Percentiles rank a stretch among this genome's conserved stretches.
Conservation (phyloP, 2,113 vertebrate species). For the Scomber colias region DNA sequence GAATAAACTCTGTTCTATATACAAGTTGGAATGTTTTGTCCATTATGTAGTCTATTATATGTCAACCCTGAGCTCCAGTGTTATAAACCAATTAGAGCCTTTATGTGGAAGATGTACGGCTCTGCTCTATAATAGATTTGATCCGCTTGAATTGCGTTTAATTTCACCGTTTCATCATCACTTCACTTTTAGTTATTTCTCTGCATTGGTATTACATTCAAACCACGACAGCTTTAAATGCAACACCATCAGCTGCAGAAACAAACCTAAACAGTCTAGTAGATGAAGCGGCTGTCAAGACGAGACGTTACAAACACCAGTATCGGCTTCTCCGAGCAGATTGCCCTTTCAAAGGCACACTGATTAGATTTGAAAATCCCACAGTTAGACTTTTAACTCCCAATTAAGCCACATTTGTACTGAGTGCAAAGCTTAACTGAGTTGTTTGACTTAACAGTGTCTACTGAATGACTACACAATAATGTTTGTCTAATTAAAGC, state of each 20-base stretch:
- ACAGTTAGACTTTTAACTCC: conserved; percentile 58
- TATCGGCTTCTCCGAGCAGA: conserved; percentile 13
- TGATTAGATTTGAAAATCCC: conserved; percentile 65
- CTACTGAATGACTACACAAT: conserved; percentile 63
- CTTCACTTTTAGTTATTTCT: conserved; percentile 4
- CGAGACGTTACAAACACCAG: conserved; percentile 23
- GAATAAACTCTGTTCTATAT: not conserved
- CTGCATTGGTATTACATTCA: not conserved
- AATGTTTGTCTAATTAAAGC: conserved; percentile 66
- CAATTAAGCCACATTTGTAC: conserved; percentile 63
- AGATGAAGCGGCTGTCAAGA: conserved; percentile 23
- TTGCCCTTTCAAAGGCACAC: conserved; percentile 48
- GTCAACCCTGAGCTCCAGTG: not conserved
- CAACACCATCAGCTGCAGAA: not conserved
- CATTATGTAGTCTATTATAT: not conserved
- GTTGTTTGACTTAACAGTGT: conserved; percentile 61
- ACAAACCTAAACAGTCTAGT: conserved; percentile 24
- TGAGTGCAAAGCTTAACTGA: conserved; percentile 51
- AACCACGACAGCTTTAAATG: not conserved
- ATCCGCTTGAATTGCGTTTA: conserved; percentile 1
- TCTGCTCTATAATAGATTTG: not conserved
- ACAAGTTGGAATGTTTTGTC: not conserved
- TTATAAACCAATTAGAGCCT: not conserved
- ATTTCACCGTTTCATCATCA: not conserved
- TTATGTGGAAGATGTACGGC: not conserved